These are phyloP conservation scores for Diorhabda carinulata DNA, from an alignment of 1,140 invertebrate species.

Conservation along the genomic window DNA sequence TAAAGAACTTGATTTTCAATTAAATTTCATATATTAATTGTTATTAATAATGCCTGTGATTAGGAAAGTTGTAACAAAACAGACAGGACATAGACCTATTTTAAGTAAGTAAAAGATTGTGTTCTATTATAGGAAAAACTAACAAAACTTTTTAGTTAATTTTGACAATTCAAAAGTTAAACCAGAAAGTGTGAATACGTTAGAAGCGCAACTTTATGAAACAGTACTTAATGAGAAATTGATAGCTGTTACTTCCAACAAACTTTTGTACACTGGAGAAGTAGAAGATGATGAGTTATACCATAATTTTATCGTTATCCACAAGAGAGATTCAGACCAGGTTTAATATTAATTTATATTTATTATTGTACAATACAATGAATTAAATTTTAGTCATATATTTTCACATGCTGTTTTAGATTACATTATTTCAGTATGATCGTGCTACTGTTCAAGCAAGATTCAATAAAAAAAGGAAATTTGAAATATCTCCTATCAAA, in stretches of 20 bases:
- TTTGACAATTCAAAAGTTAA: conserved; percentile 38
- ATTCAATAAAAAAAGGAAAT: conserved; percentile 15
- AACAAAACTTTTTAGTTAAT: conserved; percentile 28
- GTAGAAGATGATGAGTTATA: conserved; percentile 28
- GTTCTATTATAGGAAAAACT: conserved; percentile 4
- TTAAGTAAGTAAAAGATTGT: conserved; percentile 18
- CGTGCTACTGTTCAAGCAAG: conserved; percentile 20
- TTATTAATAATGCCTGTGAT: conserved; percentile 20
- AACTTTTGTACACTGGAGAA: conserved; percentile 33
- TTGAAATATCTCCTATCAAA: conserved; percentile 4
- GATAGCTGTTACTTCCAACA: conserved; percentile 28
- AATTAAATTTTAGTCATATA: neutral
- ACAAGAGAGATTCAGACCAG: conserved; percentile 32
- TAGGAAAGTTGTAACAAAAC: conserved; percentile 17
- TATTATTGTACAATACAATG: neutral
- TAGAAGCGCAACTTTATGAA: conserved; percentile 29
- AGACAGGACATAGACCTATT: conserved; percentile 16
- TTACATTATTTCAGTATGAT: conserved; percentile 32
- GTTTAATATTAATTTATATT: conserved; percentile 19
- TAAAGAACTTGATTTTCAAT: too few species aligned
- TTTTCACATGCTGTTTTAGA: conserved; percentile 21
- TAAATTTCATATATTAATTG: too few species aligned
- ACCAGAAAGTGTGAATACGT: conserved; percentile 23
- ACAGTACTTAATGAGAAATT: conserved; percentile 23
- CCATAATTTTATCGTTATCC: conserved; percentile 35